phyloP scores from a whole-genome alignment of 2,888 invertebrate species.

The Thecocarcelia acutangulata region DNA sequence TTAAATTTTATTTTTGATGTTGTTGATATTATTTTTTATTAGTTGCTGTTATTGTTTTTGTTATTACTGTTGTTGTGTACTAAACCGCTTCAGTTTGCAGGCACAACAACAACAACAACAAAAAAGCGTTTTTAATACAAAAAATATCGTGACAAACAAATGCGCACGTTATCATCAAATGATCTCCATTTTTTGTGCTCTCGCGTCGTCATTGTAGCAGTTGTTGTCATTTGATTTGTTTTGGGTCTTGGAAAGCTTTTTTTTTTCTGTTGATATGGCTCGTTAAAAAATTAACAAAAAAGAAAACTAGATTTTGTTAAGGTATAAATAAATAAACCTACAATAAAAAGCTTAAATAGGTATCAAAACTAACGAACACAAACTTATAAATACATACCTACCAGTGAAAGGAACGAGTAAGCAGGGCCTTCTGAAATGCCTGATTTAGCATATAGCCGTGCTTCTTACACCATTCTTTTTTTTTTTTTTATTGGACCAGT shows the following conservation, averaged over 20 bases:
- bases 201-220: constrained; percentile 51
- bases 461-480: too few relatives aligned
- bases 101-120: constrained; percentile 71
- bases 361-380: constrained; percentile 28
- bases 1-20: background rate
- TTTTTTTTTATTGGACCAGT: too few relatives aligned
- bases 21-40: constrained; percentile 50
- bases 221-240: constrained; percentile 66
- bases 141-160: constrained; percentile 79
- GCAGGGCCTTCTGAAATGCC: too few relatives aligned
- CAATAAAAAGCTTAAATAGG: constrained; percentile 4
- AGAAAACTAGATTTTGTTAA: constrained; percentile 23
- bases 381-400: background rate
- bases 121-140: constrained; percentile 71
- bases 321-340: constrained; percentile 24
- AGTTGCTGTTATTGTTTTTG: constrained; percentile 44
- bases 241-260: constrained; percentile 59
- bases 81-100: constrained; percentile 32
- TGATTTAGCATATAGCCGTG: too few relatives aligned
- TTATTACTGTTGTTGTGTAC: constrained; percentile 32
- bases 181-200: constrained; percentile 75
- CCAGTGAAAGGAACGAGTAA: too few relatives aligned
- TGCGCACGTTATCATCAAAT: constrained; percentile 79
- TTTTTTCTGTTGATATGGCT: constrained; percentile 54
- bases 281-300: constrained; percentile 61